Conservation (phyloP, 2,113 vertebrate genomes). For the Pygoscelis adeliae region DNA sequence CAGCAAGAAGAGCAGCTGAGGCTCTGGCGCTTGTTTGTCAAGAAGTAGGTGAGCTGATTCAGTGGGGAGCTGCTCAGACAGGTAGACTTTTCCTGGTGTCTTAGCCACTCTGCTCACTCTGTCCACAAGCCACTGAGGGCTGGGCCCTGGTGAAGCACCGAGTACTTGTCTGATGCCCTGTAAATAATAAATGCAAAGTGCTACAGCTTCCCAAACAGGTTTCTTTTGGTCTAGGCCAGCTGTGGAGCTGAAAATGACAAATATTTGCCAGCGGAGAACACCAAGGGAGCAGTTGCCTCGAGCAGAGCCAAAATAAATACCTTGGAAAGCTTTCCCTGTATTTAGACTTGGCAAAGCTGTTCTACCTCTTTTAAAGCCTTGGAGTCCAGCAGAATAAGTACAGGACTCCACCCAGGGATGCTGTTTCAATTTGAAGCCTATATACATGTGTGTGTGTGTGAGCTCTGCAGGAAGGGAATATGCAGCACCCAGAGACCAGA, state of each 20-base stretch:
- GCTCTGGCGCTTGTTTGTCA: neutral
- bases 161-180: neutral
- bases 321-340: neutral
- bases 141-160: neutral
- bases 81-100: neutral
- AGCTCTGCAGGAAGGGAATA: neutral
- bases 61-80: neutral
- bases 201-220: slow-evolving; percentile 9
- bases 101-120: neutral
- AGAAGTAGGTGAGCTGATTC: neutral
- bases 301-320: slow-evolving; percentile 29
- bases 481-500: neutral
- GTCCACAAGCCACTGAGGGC: neutral
- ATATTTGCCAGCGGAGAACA: neutral
- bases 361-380: neutral
- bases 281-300: neutral
- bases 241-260: neutral
- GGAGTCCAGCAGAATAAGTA: neutral
- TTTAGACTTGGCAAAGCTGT: neutral
- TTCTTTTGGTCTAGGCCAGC: slow-evolving; percentile 7
- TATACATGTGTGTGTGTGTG: fast-evolving
- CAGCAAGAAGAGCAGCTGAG: neutral
- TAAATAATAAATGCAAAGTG: slow-evolving; percentile 4
- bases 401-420: neutral
- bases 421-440: neutral